These are phyloP conservation scores for Alca torda DNA, from an alignment of 2,797 vertebrate species.

Conservation along the genomic window DNA sequence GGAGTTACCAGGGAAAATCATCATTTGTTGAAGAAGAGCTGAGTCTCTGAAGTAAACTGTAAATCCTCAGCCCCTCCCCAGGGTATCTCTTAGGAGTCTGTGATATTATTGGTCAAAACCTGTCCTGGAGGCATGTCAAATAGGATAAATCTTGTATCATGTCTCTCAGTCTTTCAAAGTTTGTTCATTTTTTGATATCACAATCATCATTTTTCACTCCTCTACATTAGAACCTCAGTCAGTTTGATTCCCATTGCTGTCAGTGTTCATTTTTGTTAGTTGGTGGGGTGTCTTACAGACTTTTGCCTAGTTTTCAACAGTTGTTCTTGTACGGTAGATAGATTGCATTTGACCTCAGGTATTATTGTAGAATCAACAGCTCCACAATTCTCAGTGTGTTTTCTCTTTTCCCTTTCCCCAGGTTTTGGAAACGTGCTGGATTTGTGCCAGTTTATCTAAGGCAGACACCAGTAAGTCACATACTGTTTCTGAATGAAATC, in stretches of 20 bases:
- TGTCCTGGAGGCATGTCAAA: not conserved
- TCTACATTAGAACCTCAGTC: not conserved
- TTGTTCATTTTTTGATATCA: not conserved
- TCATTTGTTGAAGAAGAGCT: not conserved
- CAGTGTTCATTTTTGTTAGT: not conserved
- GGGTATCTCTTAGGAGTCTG: not conserved
- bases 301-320: not conserved
- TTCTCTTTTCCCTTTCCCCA: slow-evolving; percentile 50
- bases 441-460: slow-evolving; percentile 94
- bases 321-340: not conserved
- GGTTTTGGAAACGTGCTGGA: slow-evolving; percentile 96
- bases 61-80: not conserved
- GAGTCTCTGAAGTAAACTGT: not conserved
- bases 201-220: not conserved
- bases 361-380: not conserved
- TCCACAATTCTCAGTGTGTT: not conserved
- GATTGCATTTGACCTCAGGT: not conserved
- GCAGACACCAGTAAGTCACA: slow-evolving; percentile 90
- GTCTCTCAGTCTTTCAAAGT: not conserved
- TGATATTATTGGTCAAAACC: not conserved
- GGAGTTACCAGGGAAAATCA: not conserved
- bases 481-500: not conserved
- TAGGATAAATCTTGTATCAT: not conserved
- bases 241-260: not conserved
- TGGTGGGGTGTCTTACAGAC: not conserved